Evolutionary conservation across 1,140 invertebrate genomes (phyloP), one percentile per base, ranked within the genome.

Genomic region (Araneus ventricosus): DNA sequence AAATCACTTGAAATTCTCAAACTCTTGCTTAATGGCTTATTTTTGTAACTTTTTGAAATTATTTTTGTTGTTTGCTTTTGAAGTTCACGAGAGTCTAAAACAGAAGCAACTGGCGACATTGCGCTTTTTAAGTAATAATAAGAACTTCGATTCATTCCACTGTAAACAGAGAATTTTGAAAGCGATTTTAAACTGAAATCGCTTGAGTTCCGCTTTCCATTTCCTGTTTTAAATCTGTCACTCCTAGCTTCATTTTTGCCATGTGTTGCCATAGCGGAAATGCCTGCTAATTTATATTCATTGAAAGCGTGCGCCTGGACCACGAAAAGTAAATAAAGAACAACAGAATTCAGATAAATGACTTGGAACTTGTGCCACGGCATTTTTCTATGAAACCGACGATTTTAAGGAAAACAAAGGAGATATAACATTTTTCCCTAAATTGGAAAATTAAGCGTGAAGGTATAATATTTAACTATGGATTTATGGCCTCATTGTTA

Each of bases 281-380:
- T 4, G 20, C 10, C 14, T 20, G 30, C 37, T 75, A 75, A 37
- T 14, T 75, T 75, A 75, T 20, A 22, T 17, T 30, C 67, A 22
- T 30, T 34, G 2, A 75, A 75, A 75, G 30, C 70, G 0, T 14
- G 27, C 0, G 34, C 30, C 6, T 34, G 27, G 0, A 75, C 27
- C 17, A 75, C 30, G 70, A 34, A 75, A 75, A 75, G 17, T 34
- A 75, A 75, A 37, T 75, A 20, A 75, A 75, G 70, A 75, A 75
- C 20, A 37, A 22, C 20, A 37, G 20, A 75, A 75, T 75, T 75
- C 70, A 75, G 17, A 75, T 34, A 37, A 20, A 34, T 75, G 1
- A 20, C 17, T 17, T 5, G 34, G 5, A 34, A 75, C 27, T 37
- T 75, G 10, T 20, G 34, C 10, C 22, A 75, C 4, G 4, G 30